Base-by-base conservation (phyloP, 2,113 vertebrate species). In the Perca fluviatilis region DNA sequence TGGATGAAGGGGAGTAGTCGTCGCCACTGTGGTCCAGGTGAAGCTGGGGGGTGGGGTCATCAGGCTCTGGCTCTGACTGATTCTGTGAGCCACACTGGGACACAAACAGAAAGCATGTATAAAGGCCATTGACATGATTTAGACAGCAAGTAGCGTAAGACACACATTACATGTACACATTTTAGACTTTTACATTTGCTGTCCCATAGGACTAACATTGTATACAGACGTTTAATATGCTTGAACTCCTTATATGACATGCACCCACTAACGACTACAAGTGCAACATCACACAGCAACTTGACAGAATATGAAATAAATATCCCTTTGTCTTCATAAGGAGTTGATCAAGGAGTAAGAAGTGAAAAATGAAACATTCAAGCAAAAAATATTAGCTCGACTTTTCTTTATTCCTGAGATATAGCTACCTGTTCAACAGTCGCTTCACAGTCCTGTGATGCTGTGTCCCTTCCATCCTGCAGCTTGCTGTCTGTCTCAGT, bases 341-440 rank as follows among this genome's bases (percentile, higher is more conserved):
- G 51, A 19, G 0, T 4, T 27, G 8, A 11, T 36, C n/a, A 74
- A 49, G 6, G 21, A 56, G 0, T 14, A 21, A 46, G 0, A 56
- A 49, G 25, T 12, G 21, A 18, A 30, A 36, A 70, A 67, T 5
- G 0, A 50, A 64, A 66, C 15, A 16, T 0, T 49, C 21, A 5
- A 66, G 23, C 15, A 21, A 43, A 43, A 43, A 27, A 15, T 43
- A 12, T 2, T 2, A 33, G 50, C 23, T 11, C 8, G 46, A 51
- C 2, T 51, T 8, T 9, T 33, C 19, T 19, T 23, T 6, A 4
- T 6, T 60, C 6, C 18, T 36, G 6, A n/a, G 1, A 15, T 21
- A 47, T 62, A 51, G 18, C 18, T 53, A 54, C 90, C 86, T 83
- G 23, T 27, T 36, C 56, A 1, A 0, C 57, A 56, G 81, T 25